Base-by-base conservation (phyloP, 2,113 vertebrate genomes). In the Leucopsar rothschildi region DNA sequence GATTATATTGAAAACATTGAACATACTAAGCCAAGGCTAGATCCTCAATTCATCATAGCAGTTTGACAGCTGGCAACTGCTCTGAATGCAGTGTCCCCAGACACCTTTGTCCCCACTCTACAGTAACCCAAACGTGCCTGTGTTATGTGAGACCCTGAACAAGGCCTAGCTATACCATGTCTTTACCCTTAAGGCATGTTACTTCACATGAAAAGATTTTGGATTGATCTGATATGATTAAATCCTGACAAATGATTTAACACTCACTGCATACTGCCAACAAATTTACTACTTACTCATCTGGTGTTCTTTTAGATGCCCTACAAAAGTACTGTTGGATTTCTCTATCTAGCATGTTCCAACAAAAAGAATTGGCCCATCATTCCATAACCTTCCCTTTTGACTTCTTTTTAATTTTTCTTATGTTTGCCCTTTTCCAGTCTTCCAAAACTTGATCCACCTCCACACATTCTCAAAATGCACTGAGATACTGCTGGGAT, bases 181-280 rank as follows among this genome's bases (percentile, higher is more conserved):
- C 80, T 86, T 52, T 80, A 88, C 64, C 72, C 68, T 84, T 84
- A 90, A 95, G 77, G 52, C 52, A 2, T 83, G 81, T 44, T 68
- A 82, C 31, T 91, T 87, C 15, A 3, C 44, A 71, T 82, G 40
- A 84, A 88, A 92, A 71, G 29, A 81, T 60, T 83, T 92, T 80
- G 39, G 76, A 90, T 86, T 94, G 88, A 93, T 95, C 60, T 93
- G 86, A 68, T 91, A 71, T 59, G 65, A 93, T 92, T 92, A 81
- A 88, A 93, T 86, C 47, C 64, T 90, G 91, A 95, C 80, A 94
- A 95, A 97, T 83, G 64, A 92, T 65, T 88, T 96, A 92, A 73
- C 81, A 93, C 71, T 93, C 76, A 60, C 83, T 92, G 72, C 68
- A 77, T 56, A 20, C 63, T 77, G 63, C 71, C 71, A 83, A 69